Percentiles rank a stretch among this genome's conserved stretches.
Evolutionary conservation across 2,888 invertebrate species (phyloP).

Genomic region (Penaeus monodon): DNA sequence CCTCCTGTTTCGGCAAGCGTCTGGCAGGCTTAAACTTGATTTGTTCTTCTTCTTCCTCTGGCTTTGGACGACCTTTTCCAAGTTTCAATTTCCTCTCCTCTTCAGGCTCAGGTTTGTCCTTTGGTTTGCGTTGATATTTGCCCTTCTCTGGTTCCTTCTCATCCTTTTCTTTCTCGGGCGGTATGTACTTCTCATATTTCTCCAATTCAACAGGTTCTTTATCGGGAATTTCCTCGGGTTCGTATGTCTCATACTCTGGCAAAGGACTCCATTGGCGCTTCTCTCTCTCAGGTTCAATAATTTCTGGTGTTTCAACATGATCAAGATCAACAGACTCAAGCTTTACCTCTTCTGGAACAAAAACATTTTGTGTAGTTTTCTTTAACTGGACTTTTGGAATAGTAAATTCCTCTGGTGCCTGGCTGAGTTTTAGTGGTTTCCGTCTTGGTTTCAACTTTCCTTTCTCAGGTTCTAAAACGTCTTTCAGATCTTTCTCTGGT

Average conservation of each 20-base stretch:
- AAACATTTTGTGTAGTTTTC: slow-evolving; percentile 42
- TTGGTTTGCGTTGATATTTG: slow-evolving; percentile 33
- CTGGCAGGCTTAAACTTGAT: slow-evolving; percentile 36
- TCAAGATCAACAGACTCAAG: slow-evolving; percentile 44
- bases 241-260: slow-evolving; percentile 44
- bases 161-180: slow-evolving; percentile 14
- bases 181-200: slow-evolving; percentile 21
- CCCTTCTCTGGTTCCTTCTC: slow-evolving; percentile 33
- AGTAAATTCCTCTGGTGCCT: slow-evolving; percentile 24
- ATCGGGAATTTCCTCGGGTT: slow-evolving; percentile 40
- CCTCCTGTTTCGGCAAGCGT: slow-evolving; percentile 37
- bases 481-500: background rate
- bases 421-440: slow-evolving; percentile 1
- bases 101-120: slow-evolving; percentile 27
- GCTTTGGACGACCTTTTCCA: slow-evolving; percentile 30
- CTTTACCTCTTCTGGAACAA: slow-evolving; percentile 43
- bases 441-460: slow-evolving; percentile 14
- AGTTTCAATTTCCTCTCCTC: slow-evolving; percentile 38
- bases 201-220: slow-evolving; percentile 39
- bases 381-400: slow-evolving; percentile 33
- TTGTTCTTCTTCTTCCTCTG: slow-evolving; percentile 36
- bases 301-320: slow-evolving; percentile 52
- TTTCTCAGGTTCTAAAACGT: background rate
- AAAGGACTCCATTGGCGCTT: slow-evolving; percentile 43
- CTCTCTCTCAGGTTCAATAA: slow-evolving; percentile 27